Conservation (phyloP, 2,797 vertebrate genomes). For the Malurus splendens region DNA sequence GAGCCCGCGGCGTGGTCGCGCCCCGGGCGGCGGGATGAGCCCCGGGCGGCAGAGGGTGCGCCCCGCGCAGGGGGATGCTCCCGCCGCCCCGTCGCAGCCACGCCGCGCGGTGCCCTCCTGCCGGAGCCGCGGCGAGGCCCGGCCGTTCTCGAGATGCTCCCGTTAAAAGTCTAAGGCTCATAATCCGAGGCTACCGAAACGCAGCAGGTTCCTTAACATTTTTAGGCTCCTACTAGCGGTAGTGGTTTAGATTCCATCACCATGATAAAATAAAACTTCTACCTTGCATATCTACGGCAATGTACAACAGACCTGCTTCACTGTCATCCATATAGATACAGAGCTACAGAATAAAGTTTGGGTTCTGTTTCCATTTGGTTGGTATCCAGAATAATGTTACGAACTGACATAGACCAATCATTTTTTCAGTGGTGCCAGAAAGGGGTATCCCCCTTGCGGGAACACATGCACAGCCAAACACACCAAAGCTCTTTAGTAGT, state of each 20-base stretch:
- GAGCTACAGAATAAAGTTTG: not conserved
- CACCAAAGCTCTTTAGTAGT: rapidly evolving
- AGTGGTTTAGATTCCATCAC: not conserved
- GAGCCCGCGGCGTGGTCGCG: not conserved
- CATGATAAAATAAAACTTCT: not conserved
- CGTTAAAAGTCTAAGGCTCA: not conserved
- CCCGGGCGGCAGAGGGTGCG: not conserved
- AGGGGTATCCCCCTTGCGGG: not conserved
- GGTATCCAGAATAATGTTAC: not conserved
- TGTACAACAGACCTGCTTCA: not conserved
- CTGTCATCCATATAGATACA: not conserved
- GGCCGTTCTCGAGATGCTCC: not conserved
- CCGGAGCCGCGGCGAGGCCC: not conserved
- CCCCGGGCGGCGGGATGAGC: not conserved
- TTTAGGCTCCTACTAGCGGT: not conserved
- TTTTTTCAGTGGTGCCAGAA: not conserved
- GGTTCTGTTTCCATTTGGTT: not conserved
- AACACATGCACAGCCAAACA: not conserved
- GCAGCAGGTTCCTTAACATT: rapidly evolving
- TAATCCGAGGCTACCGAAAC: not conserved
- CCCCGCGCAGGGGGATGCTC: not conserved
- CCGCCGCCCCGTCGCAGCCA: not conserved
- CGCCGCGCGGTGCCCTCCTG: not conserved
- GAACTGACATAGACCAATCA: rapidly evolving
- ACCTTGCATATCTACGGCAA: rapidly evolving